phyloP scores from a whole-genome alignment of 2,888 invertebrate species.

The Aquatica leii region DNA sequence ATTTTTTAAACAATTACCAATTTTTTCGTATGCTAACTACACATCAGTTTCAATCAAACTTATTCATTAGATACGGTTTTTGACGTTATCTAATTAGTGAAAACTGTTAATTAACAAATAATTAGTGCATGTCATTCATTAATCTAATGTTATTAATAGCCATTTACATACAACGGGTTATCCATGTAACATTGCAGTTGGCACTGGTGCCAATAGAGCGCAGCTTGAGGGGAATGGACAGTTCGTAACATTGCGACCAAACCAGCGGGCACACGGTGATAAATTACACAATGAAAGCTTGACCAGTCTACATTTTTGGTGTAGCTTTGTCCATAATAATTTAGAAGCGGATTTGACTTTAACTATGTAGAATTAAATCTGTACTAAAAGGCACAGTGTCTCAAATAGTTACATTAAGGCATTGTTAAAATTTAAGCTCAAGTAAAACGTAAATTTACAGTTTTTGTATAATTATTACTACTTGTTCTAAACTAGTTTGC shows the following conservation, averaged over 20 bases:
- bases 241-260: slow-evolving; percentile 31
- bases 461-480: no score
- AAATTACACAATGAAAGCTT: slow-evolving; percentile 43
- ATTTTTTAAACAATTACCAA: no score
- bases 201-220: slow-evolving; percentile 26
- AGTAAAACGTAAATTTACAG: no score
- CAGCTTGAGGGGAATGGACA: slow-evolving; percentile 27
- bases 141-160: slow-evolving; percentile 56
- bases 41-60: no score
- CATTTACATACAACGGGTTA: slow-evolving; percentile 52
- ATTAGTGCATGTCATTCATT: slow-evolving; percentile 52
- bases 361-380: not conserved
- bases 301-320: slow-evolving; percentile 39
- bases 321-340: slow-evolving; percentile 32
- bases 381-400: not conserved
- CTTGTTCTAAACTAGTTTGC: no score
- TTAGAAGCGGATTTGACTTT: slow-evolving; percentile 23
- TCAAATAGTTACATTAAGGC: no score
- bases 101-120: slow-evolving; percentile 50
- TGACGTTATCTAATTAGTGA: slow-evolving; percentile 18
- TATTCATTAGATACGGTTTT: no score
- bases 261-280: slow-evolving; percentile 38
- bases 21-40: no score
- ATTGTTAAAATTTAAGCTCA: no score
- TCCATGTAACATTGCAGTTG: slow-evolving; percentile 36